Base-by-base conservation (phyloP, 2,888 invertebrate species). In the Drosophila fulvimacula region DNA sequence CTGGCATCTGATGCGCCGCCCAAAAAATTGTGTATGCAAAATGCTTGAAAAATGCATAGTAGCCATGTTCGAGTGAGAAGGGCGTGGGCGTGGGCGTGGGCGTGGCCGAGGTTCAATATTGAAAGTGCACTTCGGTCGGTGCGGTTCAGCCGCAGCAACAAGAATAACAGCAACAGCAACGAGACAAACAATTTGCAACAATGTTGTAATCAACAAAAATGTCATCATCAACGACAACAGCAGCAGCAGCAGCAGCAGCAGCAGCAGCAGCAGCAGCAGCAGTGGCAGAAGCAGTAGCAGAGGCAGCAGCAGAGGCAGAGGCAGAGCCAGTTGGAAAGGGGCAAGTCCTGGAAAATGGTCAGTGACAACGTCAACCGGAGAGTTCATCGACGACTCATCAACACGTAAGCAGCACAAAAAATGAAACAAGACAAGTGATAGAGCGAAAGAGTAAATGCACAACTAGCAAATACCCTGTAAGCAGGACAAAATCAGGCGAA, bases 161-260 rank as follows among this genome's bases (percentile, higher is more conserved):
- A 68, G 57, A 66, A 36, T 59, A 65, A 55, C 64, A 60, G 27
- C 48, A 52, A 57, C 64, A 73, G 48, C 69, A 70, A 67, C 78
- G 69, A 78, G 66, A 75, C 78, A 78, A 78, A 79, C 80, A 79
- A 79, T 76, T 76, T 73, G 78, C 75, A 78, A 81, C 81, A 81
- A 78, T 81, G 76, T 81, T 81, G 81, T 81, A 81, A 81, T 81
- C 81, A 81, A 79, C 79, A 79, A 79, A 79, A 79, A 79, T 80
- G 79, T 79, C 79, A 79, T 79, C 79, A 79, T 79, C 79, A 74
- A 77, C 77, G 73, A 69, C 52, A 71, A 53, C 72, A 63, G 62
- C 76, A 76, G 34, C 53, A 41, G 39, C 41, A 32, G 55, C 9
- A 21, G 30, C 6, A n/a, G 42, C n/a, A 6, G 41, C 39, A 61